Evolutionary conservation across 2,113 vertebrate species (phyloP), one percentile per base, ranked within the genome.

Genomic region (Tursiops truncatus): DNA sequence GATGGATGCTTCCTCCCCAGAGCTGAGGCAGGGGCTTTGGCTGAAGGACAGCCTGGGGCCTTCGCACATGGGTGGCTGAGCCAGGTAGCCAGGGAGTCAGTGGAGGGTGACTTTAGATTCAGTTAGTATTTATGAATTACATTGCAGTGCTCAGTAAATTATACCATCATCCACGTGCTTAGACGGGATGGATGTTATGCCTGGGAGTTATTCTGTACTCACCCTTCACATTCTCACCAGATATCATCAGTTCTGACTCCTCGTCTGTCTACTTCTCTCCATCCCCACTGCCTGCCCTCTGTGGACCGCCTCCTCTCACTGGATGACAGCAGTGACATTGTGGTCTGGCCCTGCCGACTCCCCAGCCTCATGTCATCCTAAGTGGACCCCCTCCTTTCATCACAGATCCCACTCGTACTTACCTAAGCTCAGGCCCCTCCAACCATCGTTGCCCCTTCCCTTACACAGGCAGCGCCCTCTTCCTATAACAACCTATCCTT

Each of bases 251-350:
- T 53, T 76, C 60, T 25, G 23, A 74, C 88, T 53, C 47, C 36
- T 20, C 0, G 2, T 73, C 58, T 25, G 11, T 50, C 33, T 33
- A 1, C 28, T 17, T 21, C 76, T 70, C 62, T 41, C 77, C 58
- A 15, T 23, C 20, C 38, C 33, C 15, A 6, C 65, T 10, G 7
- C 31, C 23, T 28, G 60, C 21, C 20, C 47, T 23, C 13, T 36
- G 26, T 33, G 47, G 56, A 41, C 38, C 18, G 3, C 67, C 44
- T 84, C 26, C 5, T 36, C 26, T 82, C 18, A 17, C 87, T 5
- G 26, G 8, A 8, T 9, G 56, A 13, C 33, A 2, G 15, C 31
- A 28, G n/a, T 38, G 12, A 9, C 14, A 23, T 25, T 6, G 1
- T 11, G 33, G 31, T 76, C 92, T 44, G 8, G 71, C 31, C 33